Evolutionary conservation across 2,888 invertebrate genomes (phyloP).

Genomic region (Gerris lacustris): DNA sequence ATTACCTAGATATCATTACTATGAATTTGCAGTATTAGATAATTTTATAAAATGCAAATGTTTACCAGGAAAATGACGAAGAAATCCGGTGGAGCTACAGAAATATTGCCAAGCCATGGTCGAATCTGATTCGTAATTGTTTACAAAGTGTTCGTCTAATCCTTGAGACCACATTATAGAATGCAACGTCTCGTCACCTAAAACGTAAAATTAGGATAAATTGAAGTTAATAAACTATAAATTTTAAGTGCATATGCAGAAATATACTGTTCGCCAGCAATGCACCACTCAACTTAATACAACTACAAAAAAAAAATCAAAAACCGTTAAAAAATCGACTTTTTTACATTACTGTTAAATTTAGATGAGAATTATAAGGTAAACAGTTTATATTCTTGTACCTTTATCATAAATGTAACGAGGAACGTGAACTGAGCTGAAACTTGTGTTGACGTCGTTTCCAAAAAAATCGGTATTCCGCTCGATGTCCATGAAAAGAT

Average conservation of each 20-base stretch:
- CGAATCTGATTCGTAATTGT: conserved; percentile 79
- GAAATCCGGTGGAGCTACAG: conserved; percentile 82
- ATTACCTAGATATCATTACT: too few relatives aligned
- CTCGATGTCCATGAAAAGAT: conserved; percentile 46
- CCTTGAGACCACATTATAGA: conserved; percentile 85
- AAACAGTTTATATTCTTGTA: conserved; percentile 33
- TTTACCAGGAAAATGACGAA: conserved; percentile 76
- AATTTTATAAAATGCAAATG: neutral
- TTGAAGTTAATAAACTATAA: too few relatives aligned
- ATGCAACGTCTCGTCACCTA: conserved; percentile 10
- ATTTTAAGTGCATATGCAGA: too few relatives aligned
- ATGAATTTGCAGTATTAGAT: too few relatives aligned
- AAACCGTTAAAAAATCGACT: too few relatives aligned
- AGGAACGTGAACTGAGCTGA: conserved; percentile 84
- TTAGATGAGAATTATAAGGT: too few relatives aligned
- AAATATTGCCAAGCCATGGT: conserved; percentile 95
- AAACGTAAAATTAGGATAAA: neutral
- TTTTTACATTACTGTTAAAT: too few relatives aligned
- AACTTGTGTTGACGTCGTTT: conserved; percentile 62
- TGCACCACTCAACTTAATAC: too few relatives aligned
- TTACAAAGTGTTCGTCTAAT: conserved; percentile 67
- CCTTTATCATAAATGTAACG: conserved; percentile 82
- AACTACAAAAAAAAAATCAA: too few relatives aligned
- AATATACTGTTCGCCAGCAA: too few relatives aligned
- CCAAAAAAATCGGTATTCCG: conserved; percentile 74